Evolutionary conservation across 2,797 vertebrate species (phyloP).

Genomic region (Microctenopoma lineatum): DNA sequence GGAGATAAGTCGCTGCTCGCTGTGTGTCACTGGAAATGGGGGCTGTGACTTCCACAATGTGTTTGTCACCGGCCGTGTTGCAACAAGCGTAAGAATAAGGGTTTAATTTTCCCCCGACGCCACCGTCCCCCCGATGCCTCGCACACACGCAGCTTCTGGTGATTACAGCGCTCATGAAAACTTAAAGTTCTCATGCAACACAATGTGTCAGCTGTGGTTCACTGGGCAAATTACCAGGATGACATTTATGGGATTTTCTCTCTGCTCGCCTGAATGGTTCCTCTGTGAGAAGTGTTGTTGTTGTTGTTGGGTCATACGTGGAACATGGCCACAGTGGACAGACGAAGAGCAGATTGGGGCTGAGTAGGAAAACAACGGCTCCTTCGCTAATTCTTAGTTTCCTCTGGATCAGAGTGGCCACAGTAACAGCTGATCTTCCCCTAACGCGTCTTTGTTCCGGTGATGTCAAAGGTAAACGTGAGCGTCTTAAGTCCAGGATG

Average conservation of each 20-base stretch:
- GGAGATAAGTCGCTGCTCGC: constrained; percentile 59
- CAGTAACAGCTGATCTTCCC: too few species aligned
- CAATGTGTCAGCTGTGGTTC: constrained; percentile 36
- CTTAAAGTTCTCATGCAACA: constrained; percentile 37
- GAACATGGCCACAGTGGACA: too few species aligned
- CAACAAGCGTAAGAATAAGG: constrained; percentile 56
- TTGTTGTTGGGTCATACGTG: neutral
- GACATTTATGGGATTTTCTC: constrained; percentile 39
- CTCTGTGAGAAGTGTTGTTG: constrained; percentile 1
- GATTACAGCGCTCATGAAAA: constrained; percentile 43
- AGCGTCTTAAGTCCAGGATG: too few species aligned
- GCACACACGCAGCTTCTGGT: constrained; percentile 40
- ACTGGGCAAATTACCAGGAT: constrained; percentile 16
- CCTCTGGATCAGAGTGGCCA: too few species aligned
- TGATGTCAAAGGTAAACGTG: too few species aligned
- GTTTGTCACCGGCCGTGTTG: constrained; percentile 44
- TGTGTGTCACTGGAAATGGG: constrained; percentile 45
- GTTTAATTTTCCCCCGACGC: constrained; percentile 34
- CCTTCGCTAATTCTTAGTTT: too few species aligned
- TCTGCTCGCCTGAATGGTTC: neutral
- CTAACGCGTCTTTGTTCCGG: too few species aligned
- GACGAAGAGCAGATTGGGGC: too few species aligned
- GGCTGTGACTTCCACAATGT: constrained; percentile 54
- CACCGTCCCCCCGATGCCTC: constrained; percentile 14
- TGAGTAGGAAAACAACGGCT: too few species aligned